A percentile compares a stretch with the other conserved stretches of the same genome.
Conservation (phyloP, 2,888 invertebrate genomes). For the Sarcophaga caerulescens region DNA sequence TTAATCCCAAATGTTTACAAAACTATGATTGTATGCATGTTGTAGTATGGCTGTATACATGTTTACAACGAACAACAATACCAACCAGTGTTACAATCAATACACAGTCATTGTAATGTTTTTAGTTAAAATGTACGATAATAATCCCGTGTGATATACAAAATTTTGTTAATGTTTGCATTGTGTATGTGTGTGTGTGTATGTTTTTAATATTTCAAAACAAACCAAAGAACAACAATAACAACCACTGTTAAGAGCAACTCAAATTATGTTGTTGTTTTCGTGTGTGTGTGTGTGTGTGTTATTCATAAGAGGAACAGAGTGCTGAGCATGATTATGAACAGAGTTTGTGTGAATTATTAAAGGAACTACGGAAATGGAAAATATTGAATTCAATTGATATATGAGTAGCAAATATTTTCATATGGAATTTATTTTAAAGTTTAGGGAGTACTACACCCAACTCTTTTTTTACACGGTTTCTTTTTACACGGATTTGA, state of each 20-base stretch:
- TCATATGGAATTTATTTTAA: too few relatives aligned
- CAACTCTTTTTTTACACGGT: too few relatives aligned
- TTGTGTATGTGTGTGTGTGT: neutral
- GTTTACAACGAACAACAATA: constrained; percentile 1
- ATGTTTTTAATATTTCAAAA: constrained; percentile 28
- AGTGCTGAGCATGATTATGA: too few relatives aligned
- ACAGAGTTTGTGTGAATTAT: too few relatives aligned
- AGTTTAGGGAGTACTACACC: too few relatives aligned
- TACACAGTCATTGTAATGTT: constrained; percentile 48
- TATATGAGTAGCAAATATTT: too few relatives aligned
- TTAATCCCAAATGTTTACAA: constrained; percentile 48
- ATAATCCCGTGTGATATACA: constrained; percentile 49
- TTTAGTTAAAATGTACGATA: constrained; percentile 32
- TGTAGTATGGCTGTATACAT: neutral
- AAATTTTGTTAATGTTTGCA: neutral
- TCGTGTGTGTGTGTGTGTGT: too few relatives aligned
- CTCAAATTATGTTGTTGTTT: too few relatives aligned
- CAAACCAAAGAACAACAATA: constrained; percentile 26
- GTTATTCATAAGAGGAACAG: too few relatives aligned
- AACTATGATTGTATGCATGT: neutral
- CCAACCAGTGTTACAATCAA: neutral
- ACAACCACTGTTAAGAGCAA: neutral
- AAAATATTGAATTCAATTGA: too few relatives aligned
- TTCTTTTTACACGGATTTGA: too few relatives aligned
- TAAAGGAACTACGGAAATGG: too few relatives aligned